Evolutionary conservation across 2,113 vertebrate species (phyloP).

Genomic region (Progne subis): DNA sequence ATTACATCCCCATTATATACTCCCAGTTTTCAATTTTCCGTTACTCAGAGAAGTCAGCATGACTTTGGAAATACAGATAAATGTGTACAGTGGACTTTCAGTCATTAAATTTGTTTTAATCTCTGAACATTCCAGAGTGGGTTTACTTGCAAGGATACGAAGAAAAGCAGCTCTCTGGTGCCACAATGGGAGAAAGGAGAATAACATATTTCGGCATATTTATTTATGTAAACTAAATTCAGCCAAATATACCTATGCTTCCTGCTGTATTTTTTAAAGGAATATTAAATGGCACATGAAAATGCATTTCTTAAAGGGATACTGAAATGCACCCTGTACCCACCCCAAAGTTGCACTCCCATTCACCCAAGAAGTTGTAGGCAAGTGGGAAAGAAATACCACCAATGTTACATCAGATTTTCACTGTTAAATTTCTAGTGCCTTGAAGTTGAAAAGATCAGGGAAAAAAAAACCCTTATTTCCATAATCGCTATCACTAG

Average conservation of each 20-base stretch:
- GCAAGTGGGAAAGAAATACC: not conserved
- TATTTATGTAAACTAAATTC: not conserved
- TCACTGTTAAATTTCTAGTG: not conserved
- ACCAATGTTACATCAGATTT: not conserved
- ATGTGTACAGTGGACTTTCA: rapidly evolving
- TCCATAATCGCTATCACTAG: not conserved
- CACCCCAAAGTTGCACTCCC: not conserved
- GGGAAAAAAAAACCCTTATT: not conserved
- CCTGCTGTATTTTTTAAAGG: not conserved
- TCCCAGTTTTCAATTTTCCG: not conserved
- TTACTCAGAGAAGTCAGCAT: not conserved
- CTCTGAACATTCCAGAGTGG: not conserved
- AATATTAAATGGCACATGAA: not conserved
- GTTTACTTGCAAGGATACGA: not conserved
- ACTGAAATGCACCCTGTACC: not conserved
- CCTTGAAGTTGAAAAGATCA: not conserved
- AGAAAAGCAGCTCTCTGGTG: not conserved
- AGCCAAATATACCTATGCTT: not conserved
- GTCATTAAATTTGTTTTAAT: not conserved
- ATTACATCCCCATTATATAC: not conserved
- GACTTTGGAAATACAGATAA: not conserved
- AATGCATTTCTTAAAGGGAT: not conserved
- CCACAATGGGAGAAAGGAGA: not conserved
- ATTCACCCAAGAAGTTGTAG: not conserved
- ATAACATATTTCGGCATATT: not conserved